A percentile compares a stretch with the other conserved stretches of the same genome.
phyloP scores from a whole-genome alignment of 2,113 vertebrate species.

The Oreochromis tanganicae region DNA sequence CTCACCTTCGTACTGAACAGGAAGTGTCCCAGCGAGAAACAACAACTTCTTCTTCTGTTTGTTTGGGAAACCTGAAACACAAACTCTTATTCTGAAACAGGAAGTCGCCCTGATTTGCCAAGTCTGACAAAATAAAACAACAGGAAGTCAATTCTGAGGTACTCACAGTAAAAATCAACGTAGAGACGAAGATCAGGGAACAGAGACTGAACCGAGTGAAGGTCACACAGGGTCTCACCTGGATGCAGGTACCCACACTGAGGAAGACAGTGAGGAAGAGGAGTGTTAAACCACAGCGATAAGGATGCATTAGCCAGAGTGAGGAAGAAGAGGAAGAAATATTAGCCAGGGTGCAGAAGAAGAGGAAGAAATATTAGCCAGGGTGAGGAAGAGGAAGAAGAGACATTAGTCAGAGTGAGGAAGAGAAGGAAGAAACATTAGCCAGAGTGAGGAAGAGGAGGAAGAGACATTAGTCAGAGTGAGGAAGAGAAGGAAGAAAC shows the following conservation, averaged over 20 bases:
- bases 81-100: not conserved
- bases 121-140: not conserved
- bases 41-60: slow-evolving; percentile 66
- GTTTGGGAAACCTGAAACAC: slow-evolving; percentile 59
- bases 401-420: not conserved
- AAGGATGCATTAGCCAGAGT: accelerated
- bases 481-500: not conserved
- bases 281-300: not conserved
- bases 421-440: accelerated
- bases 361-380: not conserved
- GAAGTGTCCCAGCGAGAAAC: slow-evolving; percentile 66
- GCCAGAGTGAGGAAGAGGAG: accelerated
- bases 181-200: slow-evolving; percentile 64
- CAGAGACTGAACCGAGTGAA: slow-evolving; percentile 29
- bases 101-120: not conserved
- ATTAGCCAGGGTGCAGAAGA: accelerated
- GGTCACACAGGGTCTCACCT: slow-evolving; percentile 44
- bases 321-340: not conserved
- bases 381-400: accelerated
- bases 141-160: not conserved
- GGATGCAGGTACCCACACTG: slow-evolving; percentile 66
- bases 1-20: slow-evolving; percentile 65
- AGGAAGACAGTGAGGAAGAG: not conserved
- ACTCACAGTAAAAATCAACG: slow-evolving; percentile 72
- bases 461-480: accelerated